phyloP scores from a whole-genome alignment of 2,113 vertebrate genomes.

The Erpornis zantholeuca region DNA sequence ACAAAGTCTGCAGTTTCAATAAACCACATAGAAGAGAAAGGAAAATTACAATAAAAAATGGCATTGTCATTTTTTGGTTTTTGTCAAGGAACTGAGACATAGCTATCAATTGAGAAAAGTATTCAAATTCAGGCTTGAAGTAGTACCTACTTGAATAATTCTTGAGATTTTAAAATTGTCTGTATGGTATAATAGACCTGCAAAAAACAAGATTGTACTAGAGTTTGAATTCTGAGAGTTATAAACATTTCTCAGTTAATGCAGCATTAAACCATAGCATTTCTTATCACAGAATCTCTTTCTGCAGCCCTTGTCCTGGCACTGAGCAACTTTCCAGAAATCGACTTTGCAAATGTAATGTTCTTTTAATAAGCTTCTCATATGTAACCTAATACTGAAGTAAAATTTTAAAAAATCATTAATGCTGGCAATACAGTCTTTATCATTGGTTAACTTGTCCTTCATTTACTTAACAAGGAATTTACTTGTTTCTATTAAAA shows the following conservation, averaged over 20 bases:
- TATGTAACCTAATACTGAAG: conserved; percentile 37
- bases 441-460: conserved; percentile 18
- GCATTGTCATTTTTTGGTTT: not conserved
- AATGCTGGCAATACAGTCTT: not conserved
- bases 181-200: not conserved
- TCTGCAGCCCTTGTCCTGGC: not conserved
- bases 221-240: not conserved
- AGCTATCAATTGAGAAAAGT: not conserved
- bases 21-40: not conserved
- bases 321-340: conserved; percentile 17
- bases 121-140: not conserved
- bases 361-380: conserved; percentile 43
- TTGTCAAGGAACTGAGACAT: not conserved
- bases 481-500: conserved; percentile 31
- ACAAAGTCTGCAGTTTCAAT: not conserved
- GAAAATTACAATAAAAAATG: not conserved
- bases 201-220: not conserved
- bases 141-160: not conserved
- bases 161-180: not conserved
- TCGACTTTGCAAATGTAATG: conserved; percentile 17
- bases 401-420: not conserved
- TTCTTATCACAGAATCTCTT: not conserved
- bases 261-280: not conserved
- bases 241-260: conserved; percentile 6
- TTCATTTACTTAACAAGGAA: conserved; percentile 36